These are phyloP conservation scores for Lutraria lutraria DNA, from an alignment of 2,888 invertebrate species.

Conservation along the genomic window DNA sequence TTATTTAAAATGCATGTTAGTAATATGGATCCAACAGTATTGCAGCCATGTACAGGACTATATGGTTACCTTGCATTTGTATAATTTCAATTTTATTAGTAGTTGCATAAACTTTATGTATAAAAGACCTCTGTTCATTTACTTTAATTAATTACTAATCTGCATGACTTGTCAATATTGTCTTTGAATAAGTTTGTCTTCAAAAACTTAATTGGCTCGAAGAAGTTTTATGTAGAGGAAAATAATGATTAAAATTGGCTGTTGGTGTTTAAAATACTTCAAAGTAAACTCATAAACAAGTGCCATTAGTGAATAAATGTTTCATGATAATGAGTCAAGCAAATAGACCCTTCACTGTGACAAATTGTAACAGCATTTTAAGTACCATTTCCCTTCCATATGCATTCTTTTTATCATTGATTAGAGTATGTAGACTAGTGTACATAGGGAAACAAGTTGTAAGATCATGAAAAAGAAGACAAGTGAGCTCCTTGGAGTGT, in stretches of 20 bases:
- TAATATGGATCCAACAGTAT: too few species aligned
- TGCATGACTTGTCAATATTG: background rate
- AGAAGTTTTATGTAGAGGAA: background rate
- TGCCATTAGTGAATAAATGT: constrained; percentile 37
- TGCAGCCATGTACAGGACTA: too few species aligned
- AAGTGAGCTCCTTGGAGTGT: constrained; percentile 8
- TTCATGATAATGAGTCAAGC: constrained; percentile 27
- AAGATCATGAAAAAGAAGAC: background rate
- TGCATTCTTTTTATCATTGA: constrained; percentile 22
- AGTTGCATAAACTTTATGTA: background rate
- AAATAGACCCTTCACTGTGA: constrained; percentile 48
- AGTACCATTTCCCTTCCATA: constrained; percentile 51
- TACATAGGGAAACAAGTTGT: background rate
- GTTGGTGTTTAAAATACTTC: constrained; percentile 11
- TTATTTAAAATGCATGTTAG: too few species aligned
- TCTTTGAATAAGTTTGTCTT: background rate
- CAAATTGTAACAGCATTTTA: constrained; percentile 60
- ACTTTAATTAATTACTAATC: background rate
- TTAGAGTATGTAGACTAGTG: constrained; percentile 2
- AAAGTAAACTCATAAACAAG: constrained; percentile 9
- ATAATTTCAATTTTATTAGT: background rate
- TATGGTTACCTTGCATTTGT: background rate
- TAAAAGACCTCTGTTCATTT: background rate
- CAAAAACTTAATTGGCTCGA: background rate
- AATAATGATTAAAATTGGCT: background rate